Conservation (phyloP, 2,113 vertebrate species). For the Pycnonotus jocosus region DNA sequence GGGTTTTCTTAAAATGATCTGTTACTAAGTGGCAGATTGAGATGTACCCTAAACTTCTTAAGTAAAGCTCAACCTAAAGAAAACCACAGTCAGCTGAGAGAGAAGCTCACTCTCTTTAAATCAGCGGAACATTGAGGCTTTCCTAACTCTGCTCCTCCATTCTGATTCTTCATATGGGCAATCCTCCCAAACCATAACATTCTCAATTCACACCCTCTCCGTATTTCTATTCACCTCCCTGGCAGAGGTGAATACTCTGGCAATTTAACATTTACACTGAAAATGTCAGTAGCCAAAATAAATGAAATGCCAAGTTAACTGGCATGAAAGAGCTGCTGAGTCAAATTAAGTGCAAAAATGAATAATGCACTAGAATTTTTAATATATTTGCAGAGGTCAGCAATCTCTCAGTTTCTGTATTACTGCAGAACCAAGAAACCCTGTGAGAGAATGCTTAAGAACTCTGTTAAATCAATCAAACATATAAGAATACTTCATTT, state of each 20-base stretch:
- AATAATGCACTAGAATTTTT: neutral
- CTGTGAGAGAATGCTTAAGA: neutral
- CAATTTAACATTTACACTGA: neutral
- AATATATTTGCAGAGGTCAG: neutral
- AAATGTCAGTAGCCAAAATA: neutral
- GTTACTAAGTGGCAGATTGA: neutral
- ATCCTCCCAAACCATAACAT: neutral
- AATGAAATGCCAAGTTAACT: neutral
- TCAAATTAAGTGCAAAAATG: neutral
- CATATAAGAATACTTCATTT: neutral
- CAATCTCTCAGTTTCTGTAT: neutral
- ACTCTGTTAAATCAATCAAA: neutral
- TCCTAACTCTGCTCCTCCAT: neutral
- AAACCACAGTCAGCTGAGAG: neutral
- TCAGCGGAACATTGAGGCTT: neutral
- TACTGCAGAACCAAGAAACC: neutral
- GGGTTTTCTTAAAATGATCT: neutral
- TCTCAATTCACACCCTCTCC: neutral
- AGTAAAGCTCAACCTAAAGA: neutral
- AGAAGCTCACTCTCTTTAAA: neutral
- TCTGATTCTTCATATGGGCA: neutral
- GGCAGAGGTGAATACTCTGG: neutral
- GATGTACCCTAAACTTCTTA: neutral
- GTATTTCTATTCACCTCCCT: neutral
- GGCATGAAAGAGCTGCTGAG: neutral